A percentile compares a stretch with the other conserved stretches of the same genome.
These are phyloP conservation scores for Xylocopa sonorina DNA, from an alignment of 1,140 invertebrate genomes.

Conservation along the genomic window DNA sequence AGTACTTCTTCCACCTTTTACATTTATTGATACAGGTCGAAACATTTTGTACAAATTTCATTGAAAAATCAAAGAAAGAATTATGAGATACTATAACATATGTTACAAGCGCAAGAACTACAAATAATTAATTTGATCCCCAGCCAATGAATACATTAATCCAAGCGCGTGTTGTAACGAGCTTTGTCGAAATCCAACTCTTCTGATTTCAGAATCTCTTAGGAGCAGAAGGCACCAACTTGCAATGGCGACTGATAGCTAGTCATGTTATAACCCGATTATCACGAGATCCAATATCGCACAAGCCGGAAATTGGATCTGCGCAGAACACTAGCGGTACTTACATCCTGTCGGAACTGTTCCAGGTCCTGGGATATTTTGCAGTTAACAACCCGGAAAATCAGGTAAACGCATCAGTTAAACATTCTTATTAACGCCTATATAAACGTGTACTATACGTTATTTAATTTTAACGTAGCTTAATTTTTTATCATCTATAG, in stretches of 20 bases:
- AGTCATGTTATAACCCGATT: conserved; percentile 89
- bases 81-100: too few relatives aligned
- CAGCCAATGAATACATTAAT: too few relatives aligned
- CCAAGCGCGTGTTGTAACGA: not conserved
- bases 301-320: conserved; percentile 72
- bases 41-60: too few relatives aligned
- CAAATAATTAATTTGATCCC: too few relatives aligned
- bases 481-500: too few relatives aligned
- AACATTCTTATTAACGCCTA: not conserved
- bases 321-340: conserved; percentile 69
- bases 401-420: conserved; percentile 84
- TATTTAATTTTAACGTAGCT: too few relatives aligned
- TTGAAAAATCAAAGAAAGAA: too few relatives aligned
- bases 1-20: too few relatives aligned
- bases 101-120: too few relatives aligned
- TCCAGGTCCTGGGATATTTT: conserved; percentile 91
- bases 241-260: conserved; percentile 94
- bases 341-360: conserved; percentile 87
- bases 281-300: conserved; percentile 86
- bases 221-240: conserved; percentile 91
- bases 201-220: conserved; percentile 88
- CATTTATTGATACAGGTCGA: too few relatives aligned
- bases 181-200: conserved; percentile 16
- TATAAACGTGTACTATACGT: too few relatives aligned
- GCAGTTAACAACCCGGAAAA: conserved; percentile 90